Evolutionary conservation across 2,888 invertebrate species (phyloP).

Genomic region (Calameuta idolon): DNA sequence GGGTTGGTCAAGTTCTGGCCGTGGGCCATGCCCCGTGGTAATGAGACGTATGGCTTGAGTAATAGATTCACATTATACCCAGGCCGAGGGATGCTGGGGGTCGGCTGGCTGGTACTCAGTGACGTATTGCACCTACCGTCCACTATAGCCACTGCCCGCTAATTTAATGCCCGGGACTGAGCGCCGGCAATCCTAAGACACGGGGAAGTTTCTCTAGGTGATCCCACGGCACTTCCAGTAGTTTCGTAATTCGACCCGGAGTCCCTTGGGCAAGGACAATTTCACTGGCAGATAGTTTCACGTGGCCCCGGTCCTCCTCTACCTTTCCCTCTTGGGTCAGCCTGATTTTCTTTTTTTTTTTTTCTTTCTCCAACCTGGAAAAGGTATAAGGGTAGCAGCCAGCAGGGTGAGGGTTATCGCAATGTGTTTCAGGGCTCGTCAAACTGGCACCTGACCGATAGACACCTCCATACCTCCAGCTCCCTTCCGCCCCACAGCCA

Average conservation of each 20-base stretch:
- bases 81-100: conserved; percentile 27
- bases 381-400: too few relatives aligned
- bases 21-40: conserved; percentile 32
- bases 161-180: conserved; percentile 34
- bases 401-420: too few relatives aligned
- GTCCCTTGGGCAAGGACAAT: conserved; percentile 20
- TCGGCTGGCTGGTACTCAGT: conserved; percentile 39
- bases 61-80: conserved; percentile 57
- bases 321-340: too few relatives aligned
- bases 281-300: conserved; percentile 12
- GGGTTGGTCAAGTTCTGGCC: conserved; percentile 8
- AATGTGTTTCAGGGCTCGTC: too few relatives aligned
- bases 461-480: too few relatives aligned
- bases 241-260: too few relatives aligned
- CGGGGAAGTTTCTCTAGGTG: neutral
- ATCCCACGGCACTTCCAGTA: too few relatives aligned
- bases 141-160: conserved; percentile 28
- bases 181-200: neutral
- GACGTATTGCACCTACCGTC: conserved; percentile 50
- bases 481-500: too few relatives aligned
- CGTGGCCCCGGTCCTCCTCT: too few relatives aligned
- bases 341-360: too few relatives aligned
- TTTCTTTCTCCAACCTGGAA: too few relatives aligned
- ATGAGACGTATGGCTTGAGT: conserved; percentile 52
- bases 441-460: too few relatives aligned